Evolutionary conservation across 1,140 invertebrate genomes (phyloP), one percentile per base, ranked within the genome.

Genomic region (Aleiodes sp.): DNA sequence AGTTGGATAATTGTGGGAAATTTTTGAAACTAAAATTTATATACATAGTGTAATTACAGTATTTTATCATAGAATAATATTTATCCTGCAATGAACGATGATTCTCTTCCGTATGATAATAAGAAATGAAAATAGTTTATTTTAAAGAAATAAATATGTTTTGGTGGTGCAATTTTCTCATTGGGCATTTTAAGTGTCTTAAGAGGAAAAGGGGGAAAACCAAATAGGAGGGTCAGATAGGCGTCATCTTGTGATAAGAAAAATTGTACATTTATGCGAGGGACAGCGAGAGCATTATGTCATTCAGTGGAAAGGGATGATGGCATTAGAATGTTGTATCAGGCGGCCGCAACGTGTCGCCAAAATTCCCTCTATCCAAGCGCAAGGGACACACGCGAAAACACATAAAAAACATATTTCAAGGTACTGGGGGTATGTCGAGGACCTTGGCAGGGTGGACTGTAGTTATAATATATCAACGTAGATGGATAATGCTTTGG

Each of bases 351-450:
- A 62, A 68, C 56, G 35, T 59, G 35, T 52, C 46, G 46, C 46
- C 46, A 10, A 52, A 52, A 52, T 52, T 52, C 46, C 46, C 46
- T 52, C 46, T 10, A 52, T 52, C 26, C 46, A 8, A 3, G 46
- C 35, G 57, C 41, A 60, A 75, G 70, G 67, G 69, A 71, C 37
- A 41, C 52, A 70, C 75, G 72, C 77, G 78, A 77, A n/a, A 76
- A 78, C 76, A 76, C 79, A 85, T 83, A 86, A 86, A 86, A 85
- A 86, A 83, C 82, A 85, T 85, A 86, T 86, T 86, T 80, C 80
- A 78, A 80, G 75, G 77, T 82, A 76, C 76, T 75, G 76, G 71
- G 78, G 64, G 72, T 75, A 61, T 10, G 39, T 39, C 26, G 28
- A 68, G 28, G 33, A 57, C 39, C 43, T 77, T 70, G 78, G 78